phyloP scores from a whole-genome alignment of 2,113 vertebrate genomes.

The Triplophysa dalaica region DNA sequence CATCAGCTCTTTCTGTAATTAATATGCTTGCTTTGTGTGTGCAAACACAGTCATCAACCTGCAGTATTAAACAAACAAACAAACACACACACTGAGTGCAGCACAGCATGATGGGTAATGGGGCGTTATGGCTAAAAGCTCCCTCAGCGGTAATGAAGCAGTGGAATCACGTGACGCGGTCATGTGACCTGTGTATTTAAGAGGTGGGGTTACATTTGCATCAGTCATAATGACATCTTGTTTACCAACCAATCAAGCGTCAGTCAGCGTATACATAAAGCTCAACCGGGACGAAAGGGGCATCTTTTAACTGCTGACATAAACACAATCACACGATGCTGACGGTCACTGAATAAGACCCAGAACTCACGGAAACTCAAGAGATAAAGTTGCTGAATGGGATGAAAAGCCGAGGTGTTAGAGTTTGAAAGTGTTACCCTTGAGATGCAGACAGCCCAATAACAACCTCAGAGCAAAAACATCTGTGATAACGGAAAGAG shows the following conservation, averaged over 20 bases:
- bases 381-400: constrained; percentile 29
- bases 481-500: background rate
- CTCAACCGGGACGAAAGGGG: constrained; percentile 30
- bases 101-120: constrained; percentile 46
- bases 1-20: constrained; percentile 17
- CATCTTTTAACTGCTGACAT: constrained; percentile 23
- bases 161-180: constrained; percentile 49
- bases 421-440: constrained; percentile 21
- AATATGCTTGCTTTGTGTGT: constrained; percentile 27
- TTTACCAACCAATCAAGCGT: constrained; percentile 56
- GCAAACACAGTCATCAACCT: constrained; percentile 23
- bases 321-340: constrained; percentile 7
- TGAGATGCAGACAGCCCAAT: background rate
- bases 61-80: constrained; percentile 15
- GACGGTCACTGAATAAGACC: constrained; percentile 3
- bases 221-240: constrained; percentile 65
- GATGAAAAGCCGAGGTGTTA: constrained; percentile 3
- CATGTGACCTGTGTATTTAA: constrained; percentile 47
- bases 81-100: background rate
- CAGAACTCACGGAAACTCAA: constrained; percentile 2
- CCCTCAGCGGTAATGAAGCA: constrained; percentile 59
- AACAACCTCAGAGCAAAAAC: background rate
- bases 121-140: constrained; percentile 58
- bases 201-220: constrained; percentile 63
- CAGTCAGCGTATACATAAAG: constrained; percentile 42